Base-by-base conservation (phyloP, 1,140 invertebrate genomes). In the Lordiphosa mommai region DNA sequence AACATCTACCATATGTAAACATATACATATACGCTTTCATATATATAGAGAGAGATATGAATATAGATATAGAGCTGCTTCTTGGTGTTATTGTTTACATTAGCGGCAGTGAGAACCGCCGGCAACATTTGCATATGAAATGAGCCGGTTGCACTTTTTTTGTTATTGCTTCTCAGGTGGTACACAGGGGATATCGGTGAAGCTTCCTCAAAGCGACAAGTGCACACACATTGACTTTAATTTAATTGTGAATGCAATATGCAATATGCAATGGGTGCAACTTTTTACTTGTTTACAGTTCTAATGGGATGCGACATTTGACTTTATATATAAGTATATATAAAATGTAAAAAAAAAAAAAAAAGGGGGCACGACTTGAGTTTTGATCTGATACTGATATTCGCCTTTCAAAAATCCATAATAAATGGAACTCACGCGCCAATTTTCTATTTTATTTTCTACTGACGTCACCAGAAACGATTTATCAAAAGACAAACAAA, bases 61-160 rank as follows among this genome's bases (percentile, higher is more conserved):
- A 36, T 43, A 34, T 14, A 34, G 13, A n/a, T 13, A 16, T 58
- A 27, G 37, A 67, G 33, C 23, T 44, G 33, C 23, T 44, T 14
- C 41, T 64, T 47, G 8, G 60, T 23, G 57, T 58, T 63, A 34
- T 61, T 58, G 36, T 72, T 71, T 72, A 41, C 40, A 56, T 53
- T 61, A 49, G 61, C 61, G 6, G 23, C 23, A 27, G 23, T 56
- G 33, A 40, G 34, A 59, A 29, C 33, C 52, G 67, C 33, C 52
- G 67, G 72, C 55, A 34, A 67, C 49, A 76, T 76, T 71, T 72
- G 72, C 72, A 76, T 77, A 61, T 30, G 32, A 48, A 77, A 72
- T 72, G 44, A 67, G 61, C 48, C 66, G 72, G 66, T 43, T 34
- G 57, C 32, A 30, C 7, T 27, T 27, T 27, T 27, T 27, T 27